A percentile compares a stretch with the other conserved stretches of the same genome.
phyloP scores from a whole-genome alignment of 2,888 invertebrate genomes.

The Nomada lathburiana region DNA sequence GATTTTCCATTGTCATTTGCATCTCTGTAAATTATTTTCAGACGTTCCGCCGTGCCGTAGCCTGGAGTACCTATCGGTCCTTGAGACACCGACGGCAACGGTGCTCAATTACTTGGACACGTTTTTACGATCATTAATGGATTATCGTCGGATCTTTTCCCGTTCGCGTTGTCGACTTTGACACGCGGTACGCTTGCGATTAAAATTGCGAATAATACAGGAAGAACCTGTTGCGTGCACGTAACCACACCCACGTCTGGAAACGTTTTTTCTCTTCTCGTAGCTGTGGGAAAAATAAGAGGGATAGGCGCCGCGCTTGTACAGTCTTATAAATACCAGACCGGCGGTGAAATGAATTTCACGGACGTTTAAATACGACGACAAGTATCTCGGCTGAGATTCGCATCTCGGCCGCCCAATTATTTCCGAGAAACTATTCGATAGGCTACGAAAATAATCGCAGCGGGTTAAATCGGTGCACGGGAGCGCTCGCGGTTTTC shows the following conservation, averaged over 20 bases:
- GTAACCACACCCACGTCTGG: too few relatives aligned
- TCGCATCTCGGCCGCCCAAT: neutral
- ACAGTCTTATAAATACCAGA: too few relatives aligned
- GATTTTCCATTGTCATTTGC: slow-evolving; percentile 11
- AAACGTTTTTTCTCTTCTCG: too few relatives aligned
- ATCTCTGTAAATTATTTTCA: slow-evolving; percentile 39
- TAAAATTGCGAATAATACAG: neutral
- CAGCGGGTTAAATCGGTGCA: neutral
- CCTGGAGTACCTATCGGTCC: slow-evolving; percentile 3
- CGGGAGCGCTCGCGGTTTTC: neutral
- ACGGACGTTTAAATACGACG: too few relatives aligned
- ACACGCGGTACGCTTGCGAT: neutral
- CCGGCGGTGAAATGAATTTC: too few relatives aligned
- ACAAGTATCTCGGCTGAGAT: neutral
- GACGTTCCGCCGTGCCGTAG: neutral
- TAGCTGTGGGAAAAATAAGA: too few relatives aligned
- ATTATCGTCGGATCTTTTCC: neutral
- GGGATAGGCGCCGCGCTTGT: too few relatives aligned
- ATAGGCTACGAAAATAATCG: neutral
- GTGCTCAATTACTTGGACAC: slow-evolving; percentile 16
- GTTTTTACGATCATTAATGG: neutral
- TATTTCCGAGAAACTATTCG: slow-evolving; percentile 13
- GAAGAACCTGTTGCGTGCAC: too few relatives aligned
- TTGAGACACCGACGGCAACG: neutral
- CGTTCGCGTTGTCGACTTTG: neutral